Base-by-base conservation (phyloP, 2,888 invertebrate species). In the Prosopocoilus inquinatus region DNA sequence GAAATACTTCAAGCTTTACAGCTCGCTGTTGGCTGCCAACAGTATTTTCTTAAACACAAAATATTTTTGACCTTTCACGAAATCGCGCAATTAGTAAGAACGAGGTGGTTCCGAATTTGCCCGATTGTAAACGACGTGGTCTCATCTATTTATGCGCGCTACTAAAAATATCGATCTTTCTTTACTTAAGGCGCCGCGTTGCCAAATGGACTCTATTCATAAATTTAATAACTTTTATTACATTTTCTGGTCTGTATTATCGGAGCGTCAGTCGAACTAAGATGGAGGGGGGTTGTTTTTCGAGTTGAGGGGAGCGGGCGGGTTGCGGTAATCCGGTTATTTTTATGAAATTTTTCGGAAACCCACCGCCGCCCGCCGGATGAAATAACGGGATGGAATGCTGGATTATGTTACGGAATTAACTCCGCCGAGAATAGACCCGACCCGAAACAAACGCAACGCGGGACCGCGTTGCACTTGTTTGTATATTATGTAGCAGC, bases 151-250 rank as follows among this genome's bases (percentile, higher is more conserved):
- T 47, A 5, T 36, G 53, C n/a, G 20, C 11, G 33, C 32, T 46
- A 53, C 53, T 53, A 53, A 52, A 47, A 38, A 53, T 53, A 53
- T 53, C 53, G 53, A 53, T 53, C 47, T 46, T 53, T 53, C 45
- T 46, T 46, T 47, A 39, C 38, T 41, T 47, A 32, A 39, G 39
- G 33, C 5, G 53, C 47, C 41, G 12, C n/a, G 53, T 52, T 53
- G 53, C 47, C 53, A 39, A 2, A 28, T 45, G 11, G 4, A 11
- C 20, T 41, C 53, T 53, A 47, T 47, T 53, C 53, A 47, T 47
- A 53, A 47, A 53, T 53, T 53, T 53, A 53, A 53, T 53, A 47
- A 53, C 47, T 53, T 53, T 53, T 47, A 39, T 47, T 47, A 53
- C 46, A 52, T 46, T 53, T 53, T 53, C 47, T 53, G 20, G 28